A percentile compares a stretch with the other conserved stretches of the same genome.
Conservation (phyloP, 2,113 vertebrate genomes). For the Merops nubicus region DNA sequence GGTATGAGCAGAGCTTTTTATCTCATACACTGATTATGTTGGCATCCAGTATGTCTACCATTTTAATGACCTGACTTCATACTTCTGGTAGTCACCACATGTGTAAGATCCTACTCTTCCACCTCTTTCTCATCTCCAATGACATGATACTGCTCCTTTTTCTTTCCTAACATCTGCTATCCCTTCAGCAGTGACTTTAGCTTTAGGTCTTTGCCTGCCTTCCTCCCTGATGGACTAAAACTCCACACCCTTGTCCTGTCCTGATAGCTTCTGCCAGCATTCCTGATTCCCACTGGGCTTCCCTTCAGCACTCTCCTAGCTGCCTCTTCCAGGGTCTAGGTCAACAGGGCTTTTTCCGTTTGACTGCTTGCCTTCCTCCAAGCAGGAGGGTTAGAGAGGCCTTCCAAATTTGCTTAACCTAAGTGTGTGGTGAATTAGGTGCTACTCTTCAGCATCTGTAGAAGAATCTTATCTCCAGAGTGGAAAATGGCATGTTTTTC, state of each 20-base stretch:
- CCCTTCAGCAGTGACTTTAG: not conserved
- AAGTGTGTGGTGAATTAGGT: not conserved
- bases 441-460: not conserved
- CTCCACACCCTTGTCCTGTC: not conserved
- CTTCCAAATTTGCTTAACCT: not conserved
- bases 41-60: not conserved
- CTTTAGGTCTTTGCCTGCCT: not conserved
- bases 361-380: not conserved
- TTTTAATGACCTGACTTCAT: not conserved
- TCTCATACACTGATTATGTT: not conserved
- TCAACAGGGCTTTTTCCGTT: not conserved
- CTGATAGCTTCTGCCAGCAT: not conserved
- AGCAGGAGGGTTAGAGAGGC: not conserved
- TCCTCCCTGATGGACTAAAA: not conserved
- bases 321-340: not conserved
- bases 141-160: not conserved
- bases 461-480: not conserved
- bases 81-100: not conserved
- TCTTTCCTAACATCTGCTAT: not conserved
- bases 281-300: not conserved
- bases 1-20: not conserved
- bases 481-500: rapidly evolving
- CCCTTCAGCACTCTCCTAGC: not conserved
- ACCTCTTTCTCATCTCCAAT: not conserved
- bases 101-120: not conserved